Evolutionary conservation across 2,113 vertebrate species (phyloP), one percentile per base, ranked within the genome.

Genomic region (Eupsittula cactorum): DNA sequence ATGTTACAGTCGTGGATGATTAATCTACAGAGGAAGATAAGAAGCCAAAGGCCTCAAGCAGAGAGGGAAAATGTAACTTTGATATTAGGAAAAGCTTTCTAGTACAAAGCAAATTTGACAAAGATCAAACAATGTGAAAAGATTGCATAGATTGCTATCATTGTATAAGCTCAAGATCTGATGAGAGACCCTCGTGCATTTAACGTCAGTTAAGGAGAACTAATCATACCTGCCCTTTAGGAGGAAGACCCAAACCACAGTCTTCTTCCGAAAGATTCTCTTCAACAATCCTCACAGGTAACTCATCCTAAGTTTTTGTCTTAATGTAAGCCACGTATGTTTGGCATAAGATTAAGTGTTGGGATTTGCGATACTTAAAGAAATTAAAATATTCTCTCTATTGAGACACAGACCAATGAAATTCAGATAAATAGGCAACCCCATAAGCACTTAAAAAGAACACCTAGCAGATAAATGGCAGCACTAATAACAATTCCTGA

Each of bases 1-100:
- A 75, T 69, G 64, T 82, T 75, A 44, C 27, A 79, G 55, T 94
- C 65, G 81, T 31, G 16, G 76, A 44, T 64, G 65, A 90, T 93
- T 93, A 88, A 83, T 90, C 64, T 84, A 64, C 65, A 63, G 49
- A 73, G n/a, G 19, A 84, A 73, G 82, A 88, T 67, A 93, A 88
- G 70, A 94, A 93, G 79, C 3, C 29, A 64, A 81, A 93, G 31
- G 27, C 64, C 88, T 96, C 80, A 92, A 86, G 62, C 3, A 3
- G 29, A 92, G 21, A 88, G 7, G 7, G 7, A 75, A 85, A 90
- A 86, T 16, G 2, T 79, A 73, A 79, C 28, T 88, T 81, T 2
- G 2, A 41, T 81, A 57, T 82, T 31, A 84, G 5, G 37, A 39
- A 79, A 93, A 90, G 47, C 8, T 65, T 90, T 44, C 28, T 23